A percentile compares a stretch with the other conserved stretches of the same genome.
Conservation (phyloP, 2,797 vertebrate species). For the Poeciliopsis paucimaculata region DNA sequence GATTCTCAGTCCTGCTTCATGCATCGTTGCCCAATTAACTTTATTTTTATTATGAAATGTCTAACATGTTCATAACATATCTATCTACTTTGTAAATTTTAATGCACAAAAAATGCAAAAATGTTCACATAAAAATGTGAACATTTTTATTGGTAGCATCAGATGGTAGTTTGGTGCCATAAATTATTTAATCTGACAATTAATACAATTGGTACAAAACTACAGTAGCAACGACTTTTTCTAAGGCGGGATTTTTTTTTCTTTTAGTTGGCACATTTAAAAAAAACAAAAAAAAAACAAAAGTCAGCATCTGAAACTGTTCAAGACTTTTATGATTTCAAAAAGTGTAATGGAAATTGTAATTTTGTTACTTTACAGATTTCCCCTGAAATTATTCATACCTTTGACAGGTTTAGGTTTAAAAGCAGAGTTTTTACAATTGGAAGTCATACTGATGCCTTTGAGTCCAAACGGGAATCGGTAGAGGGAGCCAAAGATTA, state of each 20-base stretch:
- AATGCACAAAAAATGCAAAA: neutral
- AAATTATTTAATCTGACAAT: neutral
- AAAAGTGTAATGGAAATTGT: neutral
- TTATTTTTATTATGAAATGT: neutral
- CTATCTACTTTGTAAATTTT: no score
- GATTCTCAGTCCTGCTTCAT: neutral
- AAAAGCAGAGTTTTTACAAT: neutral
- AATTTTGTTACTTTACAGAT: neutral
- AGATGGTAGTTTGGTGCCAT: neutral
- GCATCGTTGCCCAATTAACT: neutral
- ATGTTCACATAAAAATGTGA: no score
- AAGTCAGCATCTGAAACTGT: neutral
- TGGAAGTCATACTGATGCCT: neutral
- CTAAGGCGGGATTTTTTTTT: neutral
- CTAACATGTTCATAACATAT: neutral
- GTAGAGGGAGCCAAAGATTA: neutral
- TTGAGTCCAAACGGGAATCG: neutral
- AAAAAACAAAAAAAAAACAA: no score
- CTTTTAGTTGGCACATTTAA: neutral
- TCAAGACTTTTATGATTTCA: neutral
- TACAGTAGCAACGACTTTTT: neutral
- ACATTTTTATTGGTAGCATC: neutral
- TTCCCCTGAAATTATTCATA: neutral
- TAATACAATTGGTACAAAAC: neutral
- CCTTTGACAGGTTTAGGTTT: neutral